Base-by-base conservation (phyloP, 2,888 invertebrate genomes). In the Rhogogaster chlorosoma region DNA sequence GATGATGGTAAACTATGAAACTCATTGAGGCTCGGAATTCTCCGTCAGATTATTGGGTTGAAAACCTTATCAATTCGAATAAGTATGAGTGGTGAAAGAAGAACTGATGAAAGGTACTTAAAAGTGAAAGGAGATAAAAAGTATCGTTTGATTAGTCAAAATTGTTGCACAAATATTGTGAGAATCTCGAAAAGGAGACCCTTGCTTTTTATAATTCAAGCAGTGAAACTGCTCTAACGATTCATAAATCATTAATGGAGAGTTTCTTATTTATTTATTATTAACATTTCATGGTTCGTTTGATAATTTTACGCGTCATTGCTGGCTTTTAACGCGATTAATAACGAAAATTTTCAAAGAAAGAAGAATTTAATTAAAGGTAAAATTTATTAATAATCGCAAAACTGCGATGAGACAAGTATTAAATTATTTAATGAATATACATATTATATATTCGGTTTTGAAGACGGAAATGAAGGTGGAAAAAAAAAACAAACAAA, bases 251-350 rank as follows among this genome's bases (percentile, higher is more conserved):
- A 57, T 57, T 18, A n/a, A 32, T 45, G 45, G 49, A 57, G n/a
- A 49, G n/a, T 29, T 32, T 78, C 9, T 78, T 32, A 70, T 70
- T 70, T 70, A 70, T 70, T 70, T 70, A 32, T 70, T 70, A 70
- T 38, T 70, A 36, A 70, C 70, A 32, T 32, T 70, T 32, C 36
- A n/a, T 36, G 32, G 15, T 70, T 36, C 32, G 32, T 18, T 70
- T 70, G 36, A 70, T 38, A 61, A 70, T 36, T 36, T 70, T 32
- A 9, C 70, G 32, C 70, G 70, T 70, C 22, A 61, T 5, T 61
- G 61, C 61, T 61, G 61, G 61, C 61, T 61, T 22, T 61, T 61
- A 61, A 22, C 61, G 61, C 26, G 61, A 22, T 12, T 10, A 61
- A 61, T 26, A 26, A 61, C 12, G 61, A 61, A 12, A 61, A 12